Evolutionary conservation across 2,888 invertebrate species (phyloP), one percentile per base, ranked within the genome.

Genomic region (Druceiella hillmani): DNA sequence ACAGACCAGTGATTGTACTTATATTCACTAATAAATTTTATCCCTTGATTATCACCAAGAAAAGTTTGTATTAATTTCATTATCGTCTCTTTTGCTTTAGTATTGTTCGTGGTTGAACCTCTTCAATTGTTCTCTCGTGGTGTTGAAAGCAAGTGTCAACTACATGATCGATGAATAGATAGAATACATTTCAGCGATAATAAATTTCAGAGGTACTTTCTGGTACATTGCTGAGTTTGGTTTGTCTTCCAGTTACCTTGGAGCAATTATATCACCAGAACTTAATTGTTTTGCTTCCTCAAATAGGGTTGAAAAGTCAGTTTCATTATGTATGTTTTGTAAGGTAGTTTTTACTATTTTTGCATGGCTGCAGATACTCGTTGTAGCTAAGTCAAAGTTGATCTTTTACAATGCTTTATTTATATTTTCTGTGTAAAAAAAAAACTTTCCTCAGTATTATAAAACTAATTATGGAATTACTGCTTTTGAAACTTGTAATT

Each of bases 121-220:
- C 22, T 20, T 20, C 22, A n/a, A 20, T 6, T 20, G 22, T 20
- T 20, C n/a, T 9, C n/a, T 20, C 22, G 22, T 20, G 22, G n/a
- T 7, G 22, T 20, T 7, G 6, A 20, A 20, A 20, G 6, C 22
- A n/a, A 20, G 6, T 20, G n/a, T 20, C 22, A 20, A 20, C n/a
- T 20, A n/a, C 22, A 20, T 20, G 22, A 20, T 20, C 22, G 22
- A 20, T 20, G 22, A 20, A 20, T 20, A n/a, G n/a, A n/a, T 20
- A 20, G n/a, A 20, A 20, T 7, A 6, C 6, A 6, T 6, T 20
- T 20, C n/a, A 20, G 6, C 22, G 22, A n/a, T 20, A 20, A n/a
- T 20, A n/a, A 20, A 20, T 6, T 20, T 20, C 22, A 20, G 22
- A 6, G n/a, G 22, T 20, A 6, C n/a, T 9, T 20, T 9, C 22